A percentile compares a stretch with the other conserved stretches of the same genome.
phyloP scores from a whole-genome alignment of 92 coral and sea anemone species.

The Phenganax subtilis region DNA sequence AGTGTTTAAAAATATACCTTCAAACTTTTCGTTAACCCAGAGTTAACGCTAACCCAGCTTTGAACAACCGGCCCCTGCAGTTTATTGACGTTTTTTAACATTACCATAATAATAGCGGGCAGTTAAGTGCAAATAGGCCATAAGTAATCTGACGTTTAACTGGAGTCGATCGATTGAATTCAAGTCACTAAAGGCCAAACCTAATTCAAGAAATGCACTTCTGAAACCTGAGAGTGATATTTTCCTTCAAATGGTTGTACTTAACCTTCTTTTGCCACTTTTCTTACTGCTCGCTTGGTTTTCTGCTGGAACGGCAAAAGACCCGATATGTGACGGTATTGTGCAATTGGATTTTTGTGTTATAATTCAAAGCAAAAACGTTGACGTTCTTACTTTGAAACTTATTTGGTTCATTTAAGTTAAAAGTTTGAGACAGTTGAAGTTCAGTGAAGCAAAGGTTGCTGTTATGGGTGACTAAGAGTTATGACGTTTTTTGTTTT shows the following conservation, averaged over 20 bases:
- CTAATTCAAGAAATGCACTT: background rate
- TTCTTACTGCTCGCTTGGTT: background rate
- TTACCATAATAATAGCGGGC: too few relatives aligned
- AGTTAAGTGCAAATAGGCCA: too few relatives aligned
- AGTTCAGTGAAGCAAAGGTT: too few relatives aligned
- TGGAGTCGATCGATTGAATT: background rate
- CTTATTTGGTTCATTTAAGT: background rate
- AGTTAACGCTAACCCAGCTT: too few relatives aligned
- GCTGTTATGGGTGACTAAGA: too few relatives aligned
- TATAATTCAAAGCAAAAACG: background rate
- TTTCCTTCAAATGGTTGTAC: background rate
- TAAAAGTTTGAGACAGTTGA: too few relatives aligned
- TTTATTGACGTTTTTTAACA: too few relatives aligned
- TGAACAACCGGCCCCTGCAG: too few relatives aligned
- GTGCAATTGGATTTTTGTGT: background rate
- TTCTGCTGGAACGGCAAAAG: background rate
- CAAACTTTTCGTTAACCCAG: too few relatives aligned
- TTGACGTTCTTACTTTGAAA: background rate
- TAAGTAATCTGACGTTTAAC: too few relatives aligned
- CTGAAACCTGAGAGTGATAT: background rate
- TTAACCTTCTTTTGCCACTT: background rate
- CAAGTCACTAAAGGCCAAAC: background rate
- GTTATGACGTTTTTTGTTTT: too few relatives aligned
- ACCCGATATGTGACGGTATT: conserved; percentile 13
- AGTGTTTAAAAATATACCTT: too few relatives aligned